A percentile compares a stretch with the other conserved stretches of the same genome.
These are phyloP conservation scores for Manacus vitellinus DNA, from an alignment of 2,113 vertebrate genomes.

Conservation along the genomic window DNA sequence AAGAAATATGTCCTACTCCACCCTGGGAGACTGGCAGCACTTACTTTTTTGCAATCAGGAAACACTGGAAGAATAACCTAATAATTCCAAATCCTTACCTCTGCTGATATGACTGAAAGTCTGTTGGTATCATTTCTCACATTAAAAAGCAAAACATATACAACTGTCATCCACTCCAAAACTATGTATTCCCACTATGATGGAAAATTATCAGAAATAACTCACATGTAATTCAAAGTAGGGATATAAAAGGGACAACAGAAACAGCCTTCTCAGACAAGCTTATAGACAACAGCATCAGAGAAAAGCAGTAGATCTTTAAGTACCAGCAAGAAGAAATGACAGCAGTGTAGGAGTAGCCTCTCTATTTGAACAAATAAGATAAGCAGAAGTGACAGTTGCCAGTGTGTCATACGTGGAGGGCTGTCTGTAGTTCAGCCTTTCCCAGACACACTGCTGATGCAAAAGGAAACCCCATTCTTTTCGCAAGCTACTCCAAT, in stretches of 20 bases:
- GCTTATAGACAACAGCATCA: background rate
- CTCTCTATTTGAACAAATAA: background rate
- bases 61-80: background rate
- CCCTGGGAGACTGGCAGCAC: background rate
- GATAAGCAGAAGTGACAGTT: background rate
- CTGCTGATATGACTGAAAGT: background rate
- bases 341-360: background rate
- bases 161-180: background rate
- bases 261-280: background rate
- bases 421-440: background rate
- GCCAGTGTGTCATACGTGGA: accelerated
- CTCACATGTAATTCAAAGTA: background rate
- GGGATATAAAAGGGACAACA: background rate
- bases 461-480: background rate
- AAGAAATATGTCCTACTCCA: background rate
- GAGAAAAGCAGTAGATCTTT: background rate
- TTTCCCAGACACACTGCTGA: background rate
- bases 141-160: background rate
- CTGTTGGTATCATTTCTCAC: background rate
- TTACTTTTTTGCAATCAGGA: background rate
- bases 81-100: background rate
- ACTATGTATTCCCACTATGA: background rate
- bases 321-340: background rate
- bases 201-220: background rate
- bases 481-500: background rate